Evolutionary conservation across 2,113 vertebrate species (phyloP).

Genomic region (Heloderma charlesbogerti): DNA sequence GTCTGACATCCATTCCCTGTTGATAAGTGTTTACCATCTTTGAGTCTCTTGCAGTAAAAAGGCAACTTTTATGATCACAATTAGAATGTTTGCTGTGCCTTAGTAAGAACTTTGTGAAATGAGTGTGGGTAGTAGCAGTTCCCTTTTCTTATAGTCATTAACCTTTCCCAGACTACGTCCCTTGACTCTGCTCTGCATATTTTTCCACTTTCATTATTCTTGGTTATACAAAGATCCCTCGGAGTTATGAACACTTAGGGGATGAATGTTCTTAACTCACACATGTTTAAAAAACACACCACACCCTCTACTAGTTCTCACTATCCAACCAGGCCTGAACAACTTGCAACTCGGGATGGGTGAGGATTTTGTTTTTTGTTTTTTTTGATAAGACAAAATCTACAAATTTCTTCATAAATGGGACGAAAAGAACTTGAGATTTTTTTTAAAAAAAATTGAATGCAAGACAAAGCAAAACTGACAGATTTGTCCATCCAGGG

Average conservation of each 20-base stretch:
- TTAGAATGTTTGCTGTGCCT: background rate
- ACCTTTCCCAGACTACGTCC: conserved; percentile 15
- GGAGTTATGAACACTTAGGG: background rate
- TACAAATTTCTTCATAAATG: too few relatives aligned
- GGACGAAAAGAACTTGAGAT: too few relatives aligned
- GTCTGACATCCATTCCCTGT: conserved; percentile 43
- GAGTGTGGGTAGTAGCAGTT: background rate
- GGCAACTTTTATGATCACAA: conserved; percentile 9
- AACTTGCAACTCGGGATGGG: too few relatives aligned
- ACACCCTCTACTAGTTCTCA: background rate
- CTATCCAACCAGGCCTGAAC: background rate
- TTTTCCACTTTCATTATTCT: accelerated
- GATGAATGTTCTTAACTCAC: background rate
- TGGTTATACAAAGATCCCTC: background rate
- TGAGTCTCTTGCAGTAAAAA: conserved; percentile 34
- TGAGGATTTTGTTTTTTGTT: too few relatives aligned
- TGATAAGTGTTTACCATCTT: conserved; percentile 43
- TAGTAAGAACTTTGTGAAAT: conserved; percentile 5
- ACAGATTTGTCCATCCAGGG: too few relatives aligned
- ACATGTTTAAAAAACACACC: too few relatives aligned
- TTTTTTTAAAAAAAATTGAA: too few relatives aligned
- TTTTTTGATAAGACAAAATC: too few relatives aligned
- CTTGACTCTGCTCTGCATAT: background rate
- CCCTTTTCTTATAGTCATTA: background rate
- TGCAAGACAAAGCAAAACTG: too few relatives aligned